Evolutionary conservation across 2,888 invertebrate genomes (phyloP).

Genomic region (Ophioninae sp.): DNA sequence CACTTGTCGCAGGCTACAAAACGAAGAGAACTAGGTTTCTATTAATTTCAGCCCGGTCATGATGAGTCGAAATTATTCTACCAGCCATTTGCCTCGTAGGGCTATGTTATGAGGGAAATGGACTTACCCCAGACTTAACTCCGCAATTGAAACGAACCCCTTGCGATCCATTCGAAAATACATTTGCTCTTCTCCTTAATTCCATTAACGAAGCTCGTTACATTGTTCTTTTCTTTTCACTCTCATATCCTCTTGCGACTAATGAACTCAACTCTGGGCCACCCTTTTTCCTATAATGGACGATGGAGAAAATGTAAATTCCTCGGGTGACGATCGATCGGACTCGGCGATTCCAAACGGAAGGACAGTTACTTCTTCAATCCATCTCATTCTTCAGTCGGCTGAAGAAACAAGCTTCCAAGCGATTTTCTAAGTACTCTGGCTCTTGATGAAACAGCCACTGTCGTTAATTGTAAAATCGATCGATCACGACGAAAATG

Average conservation of each 20-base stretch:
- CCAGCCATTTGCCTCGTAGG: too few relatives aligned
- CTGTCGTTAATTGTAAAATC: neutral
- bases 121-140: slow-evolving; percentile 4
- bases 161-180: slow-evolving; percentile 40
- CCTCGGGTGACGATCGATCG: neutral
- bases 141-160: slow-evolving; percentile 20
- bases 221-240: slow-evolving; percentile 14
- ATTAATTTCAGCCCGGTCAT: too few relatives aligned
- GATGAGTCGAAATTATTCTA: too few relatives aligned
- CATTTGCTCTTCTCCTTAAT: slow-evolving; percentile 26
- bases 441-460: neutral
- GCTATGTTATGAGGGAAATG: too few relatives aligned
- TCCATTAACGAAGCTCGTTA: slow-evolving; percentile 41
- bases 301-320: slow-evolving; percentile 11
- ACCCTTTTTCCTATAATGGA: slow-evolving; percentile 6
- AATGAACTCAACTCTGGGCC: slow-evolving; percentile 28
- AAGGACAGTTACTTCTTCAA: neutral
- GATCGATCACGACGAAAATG: neutral
- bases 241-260: slow-evolving; percentile 12
- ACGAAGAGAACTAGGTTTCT: too few relatives aligned
- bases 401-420: neutral
- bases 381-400: neutral
- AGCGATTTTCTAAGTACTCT: neutral
- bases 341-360: neutral
- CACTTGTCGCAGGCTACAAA: too few relatives aligned